These are phyloP conservation scores for Hydroisotoma schaefferi DNA, from an alignment of 2,888 invertebrate genomes.

Conservation along the genomic window DNA sequence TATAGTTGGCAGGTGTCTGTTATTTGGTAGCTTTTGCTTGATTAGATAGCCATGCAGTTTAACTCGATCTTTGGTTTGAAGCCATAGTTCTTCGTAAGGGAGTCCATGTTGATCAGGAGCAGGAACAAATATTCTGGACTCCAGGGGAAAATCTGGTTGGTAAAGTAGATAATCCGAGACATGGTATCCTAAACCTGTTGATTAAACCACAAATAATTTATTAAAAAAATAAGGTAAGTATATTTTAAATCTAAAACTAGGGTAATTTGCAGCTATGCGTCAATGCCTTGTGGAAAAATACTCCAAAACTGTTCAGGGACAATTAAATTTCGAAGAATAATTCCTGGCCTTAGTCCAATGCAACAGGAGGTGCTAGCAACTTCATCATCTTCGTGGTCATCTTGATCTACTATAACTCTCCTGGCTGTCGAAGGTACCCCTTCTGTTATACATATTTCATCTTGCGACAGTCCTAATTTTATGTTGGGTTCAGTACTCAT, in stretches of 20 bases:
- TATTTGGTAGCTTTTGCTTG: constrained; percentile 66
- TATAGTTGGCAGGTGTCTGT: constrained; percentile 72
- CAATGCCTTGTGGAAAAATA: constrained; percentile 32
- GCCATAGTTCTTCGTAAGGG: constrained; percentile 77
- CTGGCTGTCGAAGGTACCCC: too few relatives aligned
- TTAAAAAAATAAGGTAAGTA: neutral
- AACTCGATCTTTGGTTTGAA: constrained; percentile 71
- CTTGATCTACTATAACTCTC: too few relatives aligned
- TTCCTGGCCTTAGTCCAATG: constrained; percentile 4
- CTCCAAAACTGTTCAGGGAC: constrained; percentile 28
- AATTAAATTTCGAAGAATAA: constrained; percentile 22
- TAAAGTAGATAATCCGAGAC: constrained; percentile 44
- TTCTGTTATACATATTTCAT: too few relatives aligned
- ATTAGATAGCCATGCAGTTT: constrained; percentile 78
- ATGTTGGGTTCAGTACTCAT: too few relatives aligned
- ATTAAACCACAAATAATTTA: neutral
- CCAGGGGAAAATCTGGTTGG: constrained; percentile 60
- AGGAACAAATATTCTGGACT: constrained; percentile 82
- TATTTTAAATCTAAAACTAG: neutral
- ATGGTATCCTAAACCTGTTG: constrained; percentile 43
- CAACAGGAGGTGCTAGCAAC: neutral
- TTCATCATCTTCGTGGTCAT: neutral
- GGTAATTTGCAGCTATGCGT: too few relatives aligned
- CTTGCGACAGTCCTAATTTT: too few relatives aligned
- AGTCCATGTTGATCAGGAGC: constrained; percentile 80